phyloP scores from a whole-genome alignment of 2,888 invertebrate genomes.

The Drosophila lutescens region DNA sequence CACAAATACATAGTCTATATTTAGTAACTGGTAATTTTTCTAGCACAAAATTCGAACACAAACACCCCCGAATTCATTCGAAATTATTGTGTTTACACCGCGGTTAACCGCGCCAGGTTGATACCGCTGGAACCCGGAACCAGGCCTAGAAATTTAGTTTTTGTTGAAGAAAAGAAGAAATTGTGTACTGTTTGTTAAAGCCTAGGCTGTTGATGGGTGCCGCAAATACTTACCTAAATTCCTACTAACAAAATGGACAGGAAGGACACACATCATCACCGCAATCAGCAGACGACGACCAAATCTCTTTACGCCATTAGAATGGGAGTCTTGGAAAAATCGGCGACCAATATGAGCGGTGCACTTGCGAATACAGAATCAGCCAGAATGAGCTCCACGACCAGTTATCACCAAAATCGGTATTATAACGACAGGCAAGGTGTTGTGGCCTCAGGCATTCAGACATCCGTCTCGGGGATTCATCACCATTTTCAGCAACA shows the following conservation, averaged over 20 bases:
- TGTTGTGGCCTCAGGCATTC: not conserved
- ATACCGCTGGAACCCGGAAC: not conserved
- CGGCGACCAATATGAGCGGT: not conserved
- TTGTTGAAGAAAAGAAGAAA: not conserved
- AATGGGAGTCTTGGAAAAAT: not conserved
- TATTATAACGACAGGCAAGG: not conserved
- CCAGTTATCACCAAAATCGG: not conserved
- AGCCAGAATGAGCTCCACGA: not conserved
- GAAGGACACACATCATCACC: conserved; percentile 32
- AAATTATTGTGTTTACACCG: conserved; percentile 68
- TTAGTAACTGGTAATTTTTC: conserved; percentile 54
- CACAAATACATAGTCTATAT: conserved; percentile 21
- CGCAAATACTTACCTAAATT: conserved; percentile 50
- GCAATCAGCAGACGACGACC: conserved; percentile 4
- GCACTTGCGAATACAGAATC: not conserved
- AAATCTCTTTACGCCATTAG: not conserved
- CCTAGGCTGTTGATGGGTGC: conserved; percentile 53
- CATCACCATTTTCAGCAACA: not conserved
- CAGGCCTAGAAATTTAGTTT: not conserved
- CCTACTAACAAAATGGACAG: conserved; percentile 62
- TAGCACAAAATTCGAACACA: conserved; percentile 67
- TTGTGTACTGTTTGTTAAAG: not conserved
- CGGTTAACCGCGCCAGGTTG: conserved; percentile 25
- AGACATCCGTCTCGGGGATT: not conserved
- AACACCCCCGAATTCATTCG: conserved; percentile 49